Base-by-base conservation (phyloP, 2,888 invertebrate genomes). In the Chesias legatella region DNA sequence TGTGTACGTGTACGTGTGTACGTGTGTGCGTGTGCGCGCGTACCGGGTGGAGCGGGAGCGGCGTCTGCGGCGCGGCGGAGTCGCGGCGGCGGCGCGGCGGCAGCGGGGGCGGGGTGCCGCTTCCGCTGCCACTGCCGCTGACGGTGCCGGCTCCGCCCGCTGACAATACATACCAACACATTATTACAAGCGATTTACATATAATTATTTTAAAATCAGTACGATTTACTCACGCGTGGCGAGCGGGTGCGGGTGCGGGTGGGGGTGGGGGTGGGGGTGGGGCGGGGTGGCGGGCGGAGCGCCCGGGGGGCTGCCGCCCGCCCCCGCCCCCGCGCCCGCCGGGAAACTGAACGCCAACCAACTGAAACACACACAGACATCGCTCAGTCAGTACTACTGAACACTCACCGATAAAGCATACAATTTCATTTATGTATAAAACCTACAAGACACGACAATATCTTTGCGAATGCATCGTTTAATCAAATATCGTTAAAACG, bases 21-120 rank as follows among this genome's bases (percentile, higher is more conserved):
- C 5, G 27, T 9, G n/a, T 9, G 7, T 9, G 17, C 7, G 5
- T 5, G n/a, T n/a, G 8, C 9, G 10, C 35, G 55, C 60, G 56
- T 17, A 66, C 67, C 8, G 53, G 56, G 7, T 69, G 74, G 6
- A 71, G 56, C 5, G 82, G 74, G 6, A 71, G 56, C 5, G 82
- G 83, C 6, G 85, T 81, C 57, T 66, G 75, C 10, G 83, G 79
- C 34, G 79, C 78, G 45, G 74, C 62, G 1, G 82, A 81, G 64
- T 88, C 88, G 0, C 82, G 58, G 4, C 85, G 59, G 0, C 84
- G 62, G 0, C 88, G 73, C 35, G 88, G 88, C 2, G 88, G 88
- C 33, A 88, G 65, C 7, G 88, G 88, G 0, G 88, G 88, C 1
- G 88, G 88, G 0, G 84, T 79, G 48, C 76, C 69, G 56, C 78